Evolutionary conservation across 1,140 invertebrate species (phyloP).

Genomic region (Drosophila busckii): DNA sequence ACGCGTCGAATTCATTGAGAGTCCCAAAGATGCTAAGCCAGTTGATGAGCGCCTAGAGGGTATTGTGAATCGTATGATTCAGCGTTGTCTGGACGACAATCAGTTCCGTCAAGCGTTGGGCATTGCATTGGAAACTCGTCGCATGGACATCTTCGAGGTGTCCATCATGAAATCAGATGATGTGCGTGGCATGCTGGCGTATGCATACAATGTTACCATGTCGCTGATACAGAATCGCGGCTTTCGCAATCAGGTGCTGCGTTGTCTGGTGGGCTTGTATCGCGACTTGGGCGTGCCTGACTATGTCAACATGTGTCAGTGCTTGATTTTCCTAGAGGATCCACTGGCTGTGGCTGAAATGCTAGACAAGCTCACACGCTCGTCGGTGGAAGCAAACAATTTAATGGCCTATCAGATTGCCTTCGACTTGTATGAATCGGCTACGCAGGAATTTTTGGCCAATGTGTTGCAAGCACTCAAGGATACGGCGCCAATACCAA

Average conservation of each 20-base stretch:
- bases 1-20: slow-evolving; percentile 85
- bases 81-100: slow-evolving; percentile 94
- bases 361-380: slow-evolving; percentile 91
- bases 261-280: slow-evolving; percentile 94
- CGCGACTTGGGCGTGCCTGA: slow-evolving; percentile 91
- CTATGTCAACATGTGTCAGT: slow-evolving; percentile 98
- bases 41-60: slow-evolving; percentile 94
- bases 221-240: slow-evolving; percentile 95
- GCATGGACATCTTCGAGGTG: slow-evolving; percentile 96
- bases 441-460: slow-evolving; percentile 97
- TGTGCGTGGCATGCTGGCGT: slow-evolving; percentile 92
- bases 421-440: slow-evolving; percentile 99
- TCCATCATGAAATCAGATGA: slow-evolving; percentile 96
- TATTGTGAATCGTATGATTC: slow-evolving; percentile 98
- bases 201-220: slow-evolving; percentile 97
- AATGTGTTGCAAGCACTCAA: slow-evolving; percentile 91
- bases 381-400: slow-evolving; percentile 84
- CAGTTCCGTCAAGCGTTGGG: slow-evolving; percentile 96
- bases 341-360: slow-evolving; percentile 94
- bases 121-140: slow-evolving; percentile 94
- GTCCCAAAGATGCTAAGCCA: slow-evolving; percentile 82
- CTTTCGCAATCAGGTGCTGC: slow-evolving; percentile 93
- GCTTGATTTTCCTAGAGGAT: slow-evolving; percentile 97
- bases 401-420: slow-evolving; percentile 99
- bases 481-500: slow-evolving; percentile 91